These are phyloP conservation scores for Tiliqua scincoides DNA, from an alignment of 2,113 vertebrate species.

Conservation along the genomic window DNA sequence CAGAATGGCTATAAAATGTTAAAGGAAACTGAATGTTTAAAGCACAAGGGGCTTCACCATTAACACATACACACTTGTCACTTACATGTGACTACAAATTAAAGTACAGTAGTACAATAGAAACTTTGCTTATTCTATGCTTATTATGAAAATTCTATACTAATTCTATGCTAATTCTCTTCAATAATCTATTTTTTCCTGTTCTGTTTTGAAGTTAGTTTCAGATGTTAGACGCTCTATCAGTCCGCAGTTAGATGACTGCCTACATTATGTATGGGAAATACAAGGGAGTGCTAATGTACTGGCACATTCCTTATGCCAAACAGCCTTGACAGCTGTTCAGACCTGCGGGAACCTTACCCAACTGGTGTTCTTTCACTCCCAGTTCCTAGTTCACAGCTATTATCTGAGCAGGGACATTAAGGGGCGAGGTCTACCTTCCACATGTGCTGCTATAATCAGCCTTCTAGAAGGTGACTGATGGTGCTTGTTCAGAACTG, in stretches of 20 bases:
- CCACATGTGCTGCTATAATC: background rate
- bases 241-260: background rate
- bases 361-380: background rate
- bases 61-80: background rate
- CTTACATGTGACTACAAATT: background rate
- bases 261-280: background rate
- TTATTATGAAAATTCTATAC: too few relatives aligned
- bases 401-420: constrained; percentile 45
- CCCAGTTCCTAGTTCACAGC: fast-evolving
- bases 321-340: background rate
- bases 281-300: background rate
- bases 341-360: background rate
- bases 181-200: background rate
- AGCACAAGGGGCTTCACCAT: background rate
- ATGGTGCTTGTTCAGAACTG: background rate
- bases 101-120: background rate
- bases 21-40: background rate
- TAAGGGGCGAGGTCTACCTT: background rate
- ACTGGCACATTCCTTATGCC: background rate
- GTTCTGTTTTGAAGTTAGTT: background rate
- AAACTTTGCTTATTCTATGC: background rate
- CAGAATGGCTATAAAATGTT: background rate
- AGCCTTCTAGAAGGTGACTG: background rate
- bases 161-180: too few relatives aligned
- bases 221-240: background rate